These are phyloP conservation scores for Seladonia tumulorum DNA, from an alignment of 2,888 invertebrate genomes.

Conservation along the genomic window DNA sequence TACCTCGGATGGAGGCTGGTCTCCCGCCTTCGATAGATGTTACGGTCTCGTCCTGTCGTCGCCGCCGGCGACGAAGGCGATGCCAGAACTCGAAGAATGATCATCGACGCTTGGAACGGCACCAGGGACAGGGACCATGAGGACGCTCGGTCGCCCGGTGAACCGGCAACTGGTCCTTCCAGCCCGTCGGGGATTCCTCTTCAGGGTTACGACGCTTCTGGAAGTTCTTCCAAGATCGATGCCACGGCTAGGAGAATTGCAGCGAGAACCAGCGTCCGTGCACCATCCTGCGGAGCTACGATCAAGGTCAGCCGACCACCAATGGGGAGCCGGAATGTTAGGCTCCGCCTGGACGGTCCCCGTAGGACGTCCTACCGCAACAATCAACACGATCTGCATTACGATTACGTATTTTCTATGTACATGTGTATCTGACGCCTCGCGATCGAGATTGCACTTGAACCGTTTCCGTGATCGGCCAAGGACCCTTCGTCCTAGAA, in stretches of 20 bases:
- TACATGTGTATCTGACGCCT: slow-evolving; percentile 20
- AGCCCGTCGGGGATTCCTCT: slow-evolving; percentile 39
- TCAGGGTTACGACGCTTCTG: slow-evolving; percentile 19
- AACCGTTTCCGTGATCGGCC: neutral
- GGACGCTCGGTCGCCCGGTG: slow-evolving; percentile 6
- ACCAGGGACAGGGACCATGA: slow-evolving; percentile 14
- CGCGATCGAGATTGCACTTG: slow-evolving; percentile 46
- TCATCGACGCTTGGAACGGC: slow-evolving; percentile 42
- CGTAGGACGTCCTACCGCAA: slow-evolving; percentile 19
- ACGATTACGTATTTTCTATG: slow-evolving; percentile 37
- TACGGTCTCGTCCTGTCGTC: slow-evolving; percentile 39
- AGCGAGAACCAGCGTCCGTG: neutral
- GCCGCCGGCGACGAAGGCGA: slow-evolving; percentile 32
- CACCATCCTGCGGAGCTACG: slow-evolving; percentile 10
- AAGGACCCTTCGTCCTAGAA: neutral
- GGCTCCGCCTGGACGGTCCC: neutral
- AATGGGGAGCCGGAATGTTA: neutral
- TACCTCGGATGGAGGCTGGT: slow-evolving; percentile 83
- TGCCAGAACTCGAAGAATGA: slow-evolving; percentile 26
- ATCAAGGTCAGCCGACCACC: slow-evolving; percentile 33
- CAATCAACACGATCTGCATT: slow-evolving; percentile 33
- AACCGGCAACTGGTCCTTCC: slow-evolving; percentile 24
- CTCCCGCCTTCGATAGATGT: slow-evolving; percentile 82
- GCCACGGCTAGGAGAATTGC: slow-evolving; percentile 24
- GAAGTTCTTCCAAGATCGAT: slow-evolving; percentile 25